A percentile compares a stretch with the other conserved stretches of the same genome.
Conservation (phyloP, 2,888 invertebrate genomes). For the Microchrysa polita region DNA sequence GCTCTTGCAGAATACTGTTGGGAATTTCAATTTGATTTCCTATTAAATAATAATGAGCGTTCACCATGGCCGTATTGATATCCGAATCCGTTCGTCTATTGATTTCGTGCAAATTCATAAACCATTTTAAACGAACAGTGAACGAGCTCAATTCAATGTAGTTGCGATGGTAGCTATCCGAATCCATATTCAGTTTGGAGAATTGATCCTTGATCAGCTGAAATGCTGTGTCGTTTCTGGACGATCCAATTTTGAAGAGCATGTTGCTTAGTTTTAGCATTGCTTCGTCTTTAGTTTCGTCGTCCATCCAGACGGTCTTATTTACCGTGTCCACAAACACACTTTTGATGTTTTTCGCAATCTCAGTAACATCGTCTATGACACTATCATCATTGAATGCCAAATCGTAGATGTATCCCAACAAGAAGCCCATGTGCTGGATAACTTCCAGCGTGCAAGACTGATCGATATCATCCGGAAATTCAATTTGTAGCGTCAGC, state of each 20-base stretch:
- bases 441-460: slow-evolving; percentile 13
- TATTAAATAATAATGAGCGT: slow-evolving; percentile 3
- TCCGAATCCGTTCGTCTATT: slow-evolving; percentile 7
- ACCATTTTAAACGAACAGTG: neutral
- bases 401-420: neutral
- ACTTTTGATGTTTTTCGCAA: slow-evolving; percentile 19
- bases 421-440: neutral
- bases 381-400: slow-evolving; percentile 4
- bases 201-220: neutral
- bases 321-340: slow-evolving; percentile 12
- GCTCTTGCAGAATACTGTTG: slow-evolving; percentile 17
- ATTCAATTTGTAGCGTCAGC: neutral
- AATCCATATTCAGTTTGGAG: neutral
- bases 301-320: slow-evolving; percentile 40
- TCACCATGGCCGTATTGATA: neutral
- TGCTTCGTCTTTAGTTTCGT: slow-evolving; percentile 31
- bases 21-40: slow-evolving; percentile 22
- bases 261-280: slow-evolving; percentile 27
- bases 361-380: slow-evolving; percentile 22
- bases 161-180: neutral
- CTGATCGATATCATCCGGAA: neutral
- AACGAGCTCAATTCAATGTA: slow-evolving; percentile 1
- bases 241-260: slow-evolving; percentile 26
- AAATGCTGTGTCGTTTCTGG: neutral
- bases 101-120: neutral